A percentile compares a stretch with the other conserved stretches of the same genome.
Evolutionary conservation across 2,888 invertebrate species (phyloP).

Genomic region (Agrochola circellaris): DNA sequence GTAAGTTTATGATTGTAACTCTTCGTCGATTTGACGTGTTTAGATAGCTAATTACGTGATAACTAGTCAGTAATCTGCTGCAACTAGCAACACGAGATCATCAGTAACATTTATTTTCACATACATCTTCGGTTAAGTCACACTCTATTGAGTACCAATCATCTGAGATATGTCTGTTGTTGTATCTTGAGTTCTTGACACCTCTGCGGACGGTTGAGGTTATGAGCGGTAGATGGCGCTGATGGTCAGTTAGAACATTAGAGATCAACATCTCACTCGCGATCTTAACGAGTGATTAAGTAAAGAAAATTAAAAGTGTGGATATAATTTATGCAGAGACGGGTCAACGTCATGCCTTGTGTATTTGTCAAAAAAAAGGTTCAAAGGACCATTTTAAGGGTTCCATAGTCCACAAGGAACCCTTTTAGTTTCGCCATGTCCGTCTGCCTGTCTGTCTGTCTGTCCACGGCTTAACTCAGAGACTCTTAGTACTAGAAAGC

Average conservation of each 20-base stretch:
- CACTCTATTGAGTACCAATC: conserved; percentile 53
- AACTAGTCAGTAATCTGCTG: not conserved
- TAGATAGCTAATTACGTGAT: not conserved
- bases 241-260: conserved; percentile 6
- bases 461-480: too few relatives aligned
- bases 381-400: not conserved
- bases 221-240: conserved; percentile 57
- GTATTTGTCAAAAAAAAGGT: not conserved
- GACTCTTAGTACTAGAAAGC: too few relatives aligned
- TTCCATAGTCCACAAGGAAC: too few relatives aligned
- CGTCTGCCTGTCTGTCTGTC: too few relatives aligned
- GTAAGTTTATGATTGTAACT: not conserved
- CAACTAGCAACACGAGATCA: conserved; percentile 20
- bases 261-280: conserved; percentile 26
- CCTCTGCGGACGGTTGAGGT: conserved; percentile 30
- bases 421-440: too few relatives aligned
- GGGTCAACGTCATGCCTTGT: not conserved
- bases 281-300: not conserved
- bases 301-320: too few relatives aligned
- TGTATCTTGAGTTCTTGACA: conserved; percentile 38
- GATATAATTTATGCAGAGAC: not conserved
- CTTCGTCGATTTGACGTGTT: not conserved
- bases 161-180: conserved; percentile 39
- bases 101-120: conserved; percentile 42
- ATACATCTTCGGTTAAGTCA: conserved; percentile 43